Evolutionary conservation across 2,888 invertebrate genomes (phyloP), one percentile per base, ranked within the genome.

Genomic region (Desoria tigrina): DNA sequence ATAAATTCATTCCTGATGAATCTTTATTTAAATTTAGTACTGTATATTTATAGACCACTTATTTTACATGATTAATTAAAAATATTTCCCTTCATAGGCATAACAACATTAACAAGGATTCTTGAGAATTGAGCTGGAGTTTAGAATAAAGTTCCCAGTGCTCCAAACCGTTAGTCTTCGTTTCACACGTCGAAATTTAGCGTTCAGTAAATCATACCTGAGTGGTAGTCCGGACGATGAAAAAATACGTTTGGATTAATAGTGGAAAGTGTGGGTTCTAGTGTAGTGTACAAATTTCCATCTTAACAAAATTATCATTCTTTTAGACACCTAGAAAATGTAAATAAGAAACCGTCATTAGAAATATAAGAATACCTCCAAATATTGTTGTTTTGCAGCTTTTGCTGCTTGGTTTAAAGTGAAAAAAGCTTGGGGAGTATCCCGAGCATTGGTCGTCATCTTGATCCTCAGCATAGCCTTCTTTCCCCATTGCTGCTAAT

Each of bases 341-440:
- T n/a, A 51, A 27, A 62, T 14, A 9, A 24, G 32, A 39, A 21
- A n/a, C 42, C n/a, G 7, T 59, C 37, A 28, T 58, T 24, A 42
- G 16, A 42, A 26, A 42, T 53, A 27, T 37, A 42, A 39, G 54
- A 32, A 39, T 71, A 75, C 75, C 75, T 61, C 74, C 74, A 64
- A 73, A 74, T 27, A 75, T 66, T 32, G 76, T 70, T 27, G 73
- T 66, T 66, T 76, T 76, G 67, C 72, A 76, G 50, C 67, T 70
- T 68, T 76, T 90, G 21, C 61, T 90, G 73, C 89, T 87, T 51
- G 93, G 93, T 81, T 93, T 93, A 82, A 93, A 92, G 83, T 93
- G 93, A 81, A 93, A 92, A 82, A 94, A 94, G 16, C 92, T 92
- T 6, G 93, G 93, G 64, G 92, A 92, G 81, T 92, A 92, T 66